Base-by-base conservation (phyloP, 2,888 invertebrate species). In the Octonoba sinensis region DNA sequence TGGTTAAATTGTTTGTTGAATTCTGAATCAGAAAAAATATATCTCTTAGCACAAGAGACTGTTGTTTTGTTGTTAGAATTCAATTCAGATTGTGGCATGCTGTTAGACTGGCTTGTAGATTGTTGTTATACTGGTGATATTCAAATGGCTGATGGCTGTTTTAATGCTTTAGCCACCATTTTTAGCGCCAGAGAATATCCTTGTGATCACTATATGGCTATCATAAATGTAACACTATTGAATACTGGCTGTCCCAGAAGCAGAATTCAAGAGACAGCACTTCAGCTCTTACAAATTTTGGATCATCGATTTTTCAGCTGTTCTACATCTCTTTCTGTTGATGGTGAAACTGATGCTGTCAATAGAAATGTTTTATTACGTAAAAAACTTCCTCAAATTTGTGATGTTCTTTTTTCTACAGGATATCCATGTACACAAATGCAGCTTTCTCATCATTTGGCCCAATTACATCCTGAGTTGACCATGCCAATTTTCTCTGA, bases 401-500 rank as follows among this genome's bases (percentile, higher is more conserved):
- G 79, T 57, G 85, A 85, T 69, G 84, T 84, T 24, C 54, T 86
- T 27, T 76, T 86, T 70, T 64, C 78, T 12, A 65, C 83, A 22
- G 81, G 82, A 3, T 85, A 84, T 69, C 96, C 96, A 87, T 93
- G 96, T 83, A 96, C 96, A 54, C 98, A 98, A 90, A 92, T 95
- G 86, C 95, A 95, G 88, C 91, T 99, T 47, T 97, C 97, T 0
- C 92, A 95, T 57, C 97, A 98, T 88, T 91, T 99, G 86, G 95
- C 99, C 0, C 94, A 95, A 85, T 91, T 97, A 27, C 97, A 99
- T 88, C 97, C 99, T 0, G 98, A 99, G 88, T 91, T 99, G 56
- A 99, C 99, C 36, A 98, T 99, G 97, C 97, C 98, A 0, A 97
- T 99, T 93, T 98, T 99, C 90, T 98, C 98, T 87, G 99, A 99